phyloP scores from a whole-genome alignment of 2,888 invertebrate genomes.

The Dendrolimus pini region DNA sequence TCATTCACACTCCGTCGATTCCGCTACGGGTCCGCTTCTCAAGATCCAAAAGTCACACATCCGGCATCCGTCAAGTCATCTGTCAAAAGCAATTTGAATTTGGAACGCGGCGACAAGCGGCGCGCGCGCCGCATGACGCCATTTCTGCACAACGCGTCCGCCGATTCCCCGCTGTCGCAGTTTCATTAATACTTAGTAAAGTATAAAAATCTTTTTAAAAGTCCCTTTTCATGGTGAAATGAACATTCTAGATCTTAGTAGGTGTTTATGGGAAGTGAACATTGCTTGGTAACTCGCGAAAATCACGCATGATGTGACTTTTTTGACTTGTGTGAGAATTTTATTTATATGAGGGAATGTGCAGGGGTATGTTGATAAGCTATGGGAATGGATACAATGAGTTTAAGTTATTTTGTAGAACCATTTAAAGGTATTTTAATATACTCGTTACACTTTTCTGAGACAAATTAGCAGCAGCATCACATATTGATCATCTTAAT shows the following conservation, averaged over 20 bases:
- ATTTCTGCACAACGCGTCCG: constrained; percentile 4
- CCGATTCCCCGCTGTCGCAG: constrained; percentile 1
- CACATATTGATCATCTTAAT: no score
- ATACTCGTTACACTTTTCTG: no score
- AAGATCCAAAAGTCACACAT: constrained; percentile 60
- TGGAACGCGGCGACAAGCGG: constrained; percentile 35
- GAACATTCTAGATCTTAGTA: constrained; percentile 42
- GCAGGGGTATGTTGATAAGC: not conserved
- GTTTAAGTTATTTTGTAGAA: not conserved
- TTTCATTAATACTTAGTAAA: not conserved
- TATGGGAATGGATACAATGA: not conserved
- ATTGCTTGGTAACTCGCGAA: constrained; percentile 39
- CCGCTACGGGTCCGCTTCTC: constrained; percentile 21
- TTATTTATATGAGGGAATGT: constrained; percentile 2
- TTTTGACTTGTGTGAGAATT: constrained; percentile 32
- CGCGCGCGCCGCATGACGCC: constrained; percentile 44
- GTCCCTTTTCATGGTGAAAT: constrained; percentile 49
- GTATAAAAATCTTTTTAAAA: not conserved
- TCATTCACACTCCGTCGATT: constrained; percentile 59
- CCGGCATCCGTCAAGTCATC: constrained; percentile 45
- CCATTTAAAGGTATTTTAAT: no score
- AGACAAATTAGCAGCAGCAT: no score
- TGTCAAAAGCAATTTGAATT: constrained; percentile 38
- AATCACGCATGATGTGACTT: constrained; percentile 23
- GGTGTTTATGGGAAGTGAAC: constrained; percentile 58